Conservation (phyloP, 1,140 invertebrate genomes). For the Agraylea sexmaculata region DNA sequence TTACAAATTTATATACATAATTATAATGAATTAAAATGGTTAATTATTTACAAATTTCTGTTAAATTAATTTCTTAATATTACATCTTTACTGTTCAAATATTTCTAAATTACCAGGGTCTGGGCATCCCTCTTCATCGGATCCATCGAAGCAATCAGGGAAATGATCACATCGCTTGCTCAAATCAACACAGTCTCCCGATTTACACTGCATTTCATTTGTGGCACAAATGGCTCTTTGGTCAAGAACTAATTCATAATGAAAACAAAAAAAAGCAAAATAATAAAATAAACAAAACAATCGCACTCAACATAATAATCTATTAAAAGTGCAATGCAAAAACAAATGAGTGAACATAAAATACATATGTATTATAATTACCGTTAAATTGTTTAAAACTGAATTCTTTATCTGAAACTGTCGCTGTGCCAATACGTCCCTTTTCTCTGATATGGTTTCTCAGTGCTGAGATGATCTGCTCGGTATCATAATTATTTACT, state of each 20-base stretch:
- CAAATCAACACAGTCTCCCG: conserved; percentile 40
- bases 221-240: neutral
- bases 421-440: conserved; percentile 23
- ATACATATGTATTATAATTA: conserved; percentile 4
- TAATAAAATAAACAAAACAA: conserved; percentile 7
- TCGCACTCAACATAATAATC: too few relatives aligned
- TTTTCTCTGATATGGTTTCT: conserved; percentile 28
- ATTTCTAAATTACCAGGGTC: conserved; percentile 15
- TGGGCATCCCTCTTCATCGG: conserved; percentile 47
- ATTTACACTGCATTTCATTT: conserved; percentile 2
- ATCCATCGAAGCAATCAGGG: conserved; percentile 55
- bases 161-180: conserved; percentile 49
- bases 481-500: conserved; percentile 27
- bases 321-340: too few relatives aligned
- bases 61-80: too few relatives aligned
- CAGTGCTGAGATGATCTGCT: conserved; percentile 25
- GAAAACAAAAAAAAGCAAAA: conserved; percentile 8
- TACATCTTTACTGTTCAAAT: too few relatives aligned
- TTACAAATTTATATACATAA: too few relatives aligned
- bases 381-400: conserved; percentile 11
- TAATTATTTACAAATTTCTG: too few relatives aligned
- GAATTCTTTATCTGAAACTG: conserved; percentile 29
- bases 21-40: too few relatives aligned
- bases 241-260: neutral
- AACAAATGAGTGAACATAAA: conserved; percentile 2